phyloP scores from a whole-genome alignment of 2,113 vertebrate species.

The Ophiodon elongatus region DNA sequence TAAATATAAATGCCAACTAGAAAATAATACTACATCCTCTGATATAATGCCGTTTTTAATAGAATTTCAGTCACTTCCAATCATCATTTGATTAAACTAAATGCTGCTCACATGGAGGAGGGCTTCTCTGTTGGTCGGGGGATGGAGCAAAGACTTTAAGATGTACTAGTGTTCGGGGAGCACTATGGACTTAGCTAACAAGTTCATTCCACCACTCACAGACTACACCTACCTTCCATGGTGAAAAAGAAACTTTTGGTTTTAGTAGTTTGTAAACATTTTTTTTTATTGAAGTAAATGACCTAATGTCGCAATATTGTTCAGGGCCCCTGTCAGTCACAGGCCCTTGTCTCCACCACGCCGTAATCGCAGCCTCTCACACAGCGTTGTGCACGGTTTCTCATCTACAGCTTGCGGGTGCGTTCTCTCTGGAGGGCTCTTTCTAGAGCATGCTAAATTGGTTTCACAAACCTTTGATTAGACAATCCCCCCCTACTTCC shows the following conservation, averaged over 20 bases:
- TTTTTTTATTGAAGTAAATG: no score
- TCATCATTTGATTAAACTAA: no score
- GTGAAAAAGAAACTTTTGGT: not conserved
- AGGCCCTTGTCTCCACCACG: not conserved
- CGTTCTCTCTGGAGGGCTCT: slow-evolving; percentile 53
- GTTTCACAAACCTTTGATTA: slow-evolving; percentile 80
- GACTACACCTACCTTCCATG: not conserved
- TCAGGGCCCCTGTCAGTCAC: not conserved
- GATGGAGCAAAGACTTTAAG: not conserved
- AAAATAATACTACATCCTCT: not conserved
- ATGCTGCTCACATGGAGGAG: no score
- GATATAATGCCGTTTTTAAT: not conserved
- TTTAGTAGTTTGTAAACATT: no score
- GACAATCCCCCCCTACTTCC: slow-evolving; percentile 59
- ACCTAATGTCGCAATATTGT: not conserved
- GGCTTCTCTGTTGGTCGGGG: no score
- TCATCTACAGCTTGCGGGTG: slow-evolving; percentile 14
- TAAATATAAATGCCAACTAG: not conserved
- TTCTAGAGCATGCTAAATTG: slow-evolving; percentile 71
- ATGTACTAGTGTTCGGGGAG: not conserved
- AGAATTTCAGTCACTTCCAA: not conserved
- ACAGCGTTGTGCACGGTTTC: slow-evolving; percentile 8
- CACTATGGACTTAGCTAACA: not conserved
- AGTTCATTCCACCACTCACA: not conserved
- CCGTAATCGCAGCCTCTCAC: slow-evolving; percentile 42